Conservation (phyloP, 2,888 invertebrate genomes). For the Pilophorus perplexus region DNA sequence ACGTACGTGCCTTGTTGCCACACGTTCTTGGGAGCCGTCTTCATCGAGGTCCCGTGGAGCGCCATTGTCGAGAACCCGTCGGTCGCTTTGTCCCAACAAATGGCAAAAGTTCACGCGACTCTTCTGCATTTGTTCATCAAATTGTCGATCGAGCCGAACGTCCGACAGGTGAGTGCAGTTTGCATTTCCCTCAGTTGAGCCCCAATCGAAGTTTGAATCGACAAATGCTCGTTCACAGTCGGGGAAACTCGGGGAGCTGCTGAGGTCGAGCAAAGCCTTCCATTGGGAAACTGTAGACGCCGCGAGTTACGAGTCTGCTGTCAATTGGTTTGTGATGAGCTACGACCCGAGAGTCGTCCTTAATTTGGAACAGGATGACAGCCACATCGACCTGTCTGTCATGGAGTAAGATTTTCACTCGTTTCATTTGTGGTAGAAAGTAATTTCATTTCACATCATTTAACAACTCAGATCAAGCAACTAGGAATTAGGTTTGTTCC, state of each 20-base stretch:
- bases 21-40: slow-evolving; percentile 67
- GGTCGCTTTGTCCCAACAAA: slow-evolving; percentile 50
- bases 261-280: slow-evolving; percentile 62
- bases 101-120: slow-evolving; percentile 59
- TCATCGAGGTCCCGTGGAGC: slow-evolving; percentile 67
- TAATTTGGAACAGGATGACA: slow-evolving; percentile 52
- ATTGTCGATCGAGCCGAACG: slow-evolving; percentile 68
- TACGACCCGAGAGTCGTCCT: slow-evolving; percentile 69
- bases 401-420: slow-evolving; percentile 56
- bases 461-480: not conserved
- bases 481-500: no score
- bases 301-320: slow-evolving; percentile 61
- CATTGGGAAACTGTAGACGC: slow-evolving; percentile 66
- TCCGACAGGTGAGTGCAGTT: slow-evolving; percentile 57
- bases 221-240: slow-evolving; percentile 50
- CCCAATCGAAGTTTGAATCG: not conserved
- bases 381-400: slow-evolving; percentile 60
- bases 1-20: slow-evolving; percentile 69
- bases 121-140: slow-evolving; percentile 69
- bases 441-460: not conserved
- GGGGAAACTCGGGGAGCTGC: slow-evolving; percentile 55
- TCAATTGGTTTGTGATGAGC: slow-evolving; percentile 72
- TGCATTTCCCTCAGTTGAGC: not conserved
- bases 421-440: not conserved
- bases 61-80: slow-evolving; percentile 58